Base-by-base conservation (phyloP, 2,888 invertebrate species). In the Ennomos erosarius region DNA sequence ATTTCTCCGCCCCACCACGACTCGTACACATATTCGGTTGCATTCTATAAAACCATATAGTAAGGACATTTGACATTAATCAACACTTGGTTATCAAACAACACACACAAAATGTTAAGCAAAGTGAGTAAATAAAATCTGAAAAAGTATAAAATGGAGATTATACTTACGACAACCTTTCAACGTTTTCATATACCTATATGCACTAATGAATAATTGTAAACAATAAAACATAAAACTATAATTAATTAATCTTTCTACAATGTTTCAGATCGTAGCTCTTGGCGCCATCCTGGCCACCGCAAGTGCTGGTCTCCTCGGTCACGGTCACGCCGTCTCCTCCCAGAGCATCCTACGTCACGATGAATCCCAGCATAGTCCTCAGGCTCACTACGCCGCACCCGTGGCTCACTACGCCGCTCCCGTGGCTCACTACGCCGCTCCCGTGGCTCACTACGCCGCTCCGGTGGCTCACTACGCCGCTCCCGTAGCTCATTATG, bases 231-330 rank as follows among this genome's bases (percentile, higher is more conserved):
- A n/a, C n/a, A n/a, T n/a, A n/a, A 16, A 16, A 16, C 16, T 16
- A 16, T 16, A 3, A 4, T 6, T 26, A 26, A 26, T 5, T 6
- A 26, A 5, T 26, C 6, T 26, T 26, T 26, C 26, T 5, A 6
- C 26, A 26, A 26, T 4, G 6, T 77, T 46, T 68, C 75, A 93
- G 93, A 85, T 90, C 65, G 63, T 91, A 69, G 80, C 87, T 57
- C 71, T 93, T 62, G 76, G 85, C 61, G 84, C 82, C 44, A 64
- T 93, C 58, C 65, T 93, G 79, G 83, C 85, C 26, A 79, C 92
- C 11, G 88, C 90, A 61, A 88, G 81, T 67, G 93, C 93, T 43
- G 93, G 93, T 38, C 75, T 90, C 38, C 83, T 73, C 39, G 81
- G 79, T 44, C 76, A 78, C 48, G 84, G 83, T 3, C 82, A 81